Evolutionary conservation across 2,888 invertebrate species (phyloP).

Genomic region (Globia sparganii): DNA sequence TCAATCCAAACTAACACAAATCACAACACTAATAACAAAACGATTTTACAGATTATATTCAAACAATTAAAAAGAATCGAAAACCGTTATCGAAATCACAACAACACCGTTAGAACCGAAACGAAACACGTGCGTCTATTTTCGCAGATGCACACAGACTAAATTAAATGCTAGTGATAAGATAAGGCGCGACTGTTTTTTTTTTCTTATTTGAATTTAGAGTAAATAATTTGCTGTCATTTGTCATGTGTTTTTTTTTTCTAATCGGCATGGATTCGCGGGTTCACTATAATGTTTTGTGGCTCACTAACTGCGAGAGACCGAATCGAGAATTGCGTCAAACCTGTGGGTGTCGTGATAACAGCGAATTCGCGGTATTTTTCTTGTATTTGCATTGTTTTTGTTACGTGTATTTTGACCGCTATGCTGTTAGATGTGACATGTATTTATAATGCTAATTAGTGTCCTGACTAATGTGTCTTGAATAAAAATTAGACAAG

Average conservation of each 20-base stretch:
- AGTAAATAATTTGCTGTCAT: conserved; percentile 53
- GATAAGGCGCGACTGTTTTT: conserved; percentile 58
- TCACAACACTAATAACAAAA: conserved; percentile 60
- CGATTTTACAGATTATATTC: conserved; percentile 57
- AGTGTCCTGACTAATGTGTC: conserved; percentile 12
- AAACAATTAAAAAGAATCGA: conserved; percentile 61
- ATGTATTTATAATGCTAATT: conserved; percentile 55
- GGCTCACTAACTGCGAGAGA: conserved; percentile 68
- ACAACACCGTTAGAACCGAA: conserved; percentile 54
- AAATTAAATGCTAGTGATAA: conserved; percentile 65
- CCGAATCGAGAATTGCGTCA: conserved; percentile 68
- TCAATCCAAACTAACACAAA: conserved; percentile 65
- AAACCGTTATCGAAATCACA: conserved; percentile 62
- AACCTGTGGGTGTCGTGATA: conserved; percentile 72
- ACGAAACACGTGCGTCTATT: conserved; percentile 60
- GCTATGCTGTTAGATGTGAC: conserved; percentile 31
- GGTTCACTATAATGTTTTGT: conserved; percentile 65
- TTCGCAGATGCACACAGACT: conserved; percentile 66
- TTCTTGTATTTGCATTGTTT: conserved; percentile 51
- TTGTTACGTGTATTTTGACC: conserved; percentile 42
- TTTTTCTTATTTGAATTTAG: conserved; percentile 52
- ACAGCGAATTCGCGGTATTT: conserved; percentile 65
- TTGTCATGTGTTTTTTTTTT: conserved; percentile 69
- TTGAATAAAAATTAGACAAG: conserved; percentile 25
- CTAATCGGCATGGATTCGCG: conserved; percentile 66